Conservation (phyloP, 1,140 invertebrate species). For the Armadillidium nasatum region DNA sequence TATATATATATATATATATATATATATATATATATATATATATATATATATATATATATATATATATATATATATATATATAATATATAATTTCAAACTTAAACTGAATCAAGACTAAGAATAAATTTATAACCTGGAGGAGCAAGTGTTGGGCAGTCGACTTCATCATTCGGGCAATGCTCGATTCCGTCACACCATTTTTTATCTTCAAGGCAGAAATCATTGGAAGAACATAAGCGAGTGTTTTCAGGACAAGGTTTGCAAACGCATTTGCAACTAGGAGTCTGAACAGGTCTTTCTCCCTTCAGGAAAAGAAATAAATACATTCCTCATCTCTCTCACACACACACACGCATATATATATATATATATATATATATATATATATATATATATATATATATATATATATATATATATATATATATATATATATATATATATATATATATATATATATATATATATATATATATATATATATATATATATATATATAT, state of each 20-base stretch:
- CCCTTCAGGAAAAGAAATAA: constrained; percentile 48
- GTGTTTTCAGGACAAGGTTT: constrained; percentile 62
- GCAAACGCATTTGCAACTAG: constrained; percentile 66
- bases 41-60: constrained; percentile 6
- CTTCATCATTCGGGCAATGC: constrained; percentile 80
- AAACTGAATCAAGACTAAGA: background rate
- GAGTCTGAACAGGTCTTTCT: constrained; percentile 53
- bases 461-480: constrained; percentile 1
- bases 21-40: constrained; percentile 6
- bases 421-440: constrained; percentile 18
- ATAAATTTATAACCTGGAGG: constrained; percentile 36
- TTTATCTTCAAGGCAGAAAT: constrained; percentile 64
- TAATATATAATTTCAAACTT: background rate
- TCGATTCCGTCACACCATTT: constrained; percentile 75
- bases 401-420: constrained; percentile 13
- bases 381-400: constrained; percentile 13
- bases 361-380: constrained; percentile 17
- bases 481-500: background rate
- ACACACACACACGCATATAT: too few species aligned
- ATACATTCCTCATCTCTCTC: too few species aligned
- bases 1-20: constrained; percentile 1
- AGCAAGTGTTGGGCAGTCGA: constrained; percentile 56
- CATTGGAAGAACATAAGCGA: constrained; percentile 66
- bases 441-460: background rate
- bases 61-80: background rate